phyloP scores from a whole-genome alignment of 2,113 vertebrate genomes.

The Oryzias javanicus region DNA sequence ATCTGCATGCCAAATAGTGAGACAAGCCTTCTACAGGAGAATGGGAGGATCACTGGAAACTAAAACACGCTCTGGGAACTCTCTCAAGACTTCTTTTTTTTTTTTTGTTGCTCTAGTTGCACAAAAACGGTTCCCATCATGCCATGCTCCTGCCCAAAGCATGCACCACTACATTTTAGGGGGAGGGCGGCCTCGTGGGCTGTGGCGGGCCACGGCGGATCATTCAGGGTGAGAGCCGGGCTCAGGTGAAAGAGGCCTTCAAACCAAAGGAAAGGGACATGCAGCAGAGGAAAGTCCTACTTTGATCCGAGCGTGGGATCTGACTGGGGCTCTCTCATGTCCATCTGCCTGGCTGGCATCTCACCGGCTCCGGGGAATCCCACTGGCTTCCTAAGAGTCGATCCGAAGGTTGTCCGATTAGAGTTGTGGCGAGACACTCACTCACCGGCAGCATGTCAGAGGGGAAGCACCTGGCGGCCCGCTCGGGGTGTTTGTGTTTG shows the following conservation, averaged over 20 bases:
- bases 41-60: constrained; percentile 45
- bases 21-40: constrained; percentile 46
- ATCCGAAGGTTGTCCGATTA: constrained; percentile 79
- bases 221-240: constrained; percentile 52
- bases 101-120: constrained; percentile 13
- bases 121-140: constrained; percentile 65
- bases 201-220: constrained; percentile 19
- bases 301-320: constrained; percentile 84
- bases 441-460: constrained; percentile 48
- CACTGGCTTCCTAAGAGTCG: constrained; percentile 79
- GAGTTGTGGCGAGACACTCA: constrained; percentile 65
- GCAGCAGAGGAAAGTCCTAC: constrained; percentile 82
- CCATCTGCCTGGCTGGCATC: constrained; percentile 82
- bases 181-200: constrained; percentile 18
- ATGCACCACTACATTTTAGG: constrained; percentile 64
- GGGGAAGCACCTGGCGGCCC: constrained; percentile 50
- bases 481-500: constrained; percentile 32
- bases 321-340: constrained; percentile 84
- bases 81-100: constrained; percentile 12
- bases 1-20: constrained; percentile 62
- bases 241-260: constrained; percentile 54
- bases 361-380: constrained; percentile 83
- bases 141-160: constrained; percentile 78
- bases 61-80: constrained; percentile 22
- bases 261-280: constrained; percentile 74